These are phyloP conservation scores for Alca torda DNA, from an alignment of 2,797 vertebrate genomes.

Conservation along the genomic window DNA sequence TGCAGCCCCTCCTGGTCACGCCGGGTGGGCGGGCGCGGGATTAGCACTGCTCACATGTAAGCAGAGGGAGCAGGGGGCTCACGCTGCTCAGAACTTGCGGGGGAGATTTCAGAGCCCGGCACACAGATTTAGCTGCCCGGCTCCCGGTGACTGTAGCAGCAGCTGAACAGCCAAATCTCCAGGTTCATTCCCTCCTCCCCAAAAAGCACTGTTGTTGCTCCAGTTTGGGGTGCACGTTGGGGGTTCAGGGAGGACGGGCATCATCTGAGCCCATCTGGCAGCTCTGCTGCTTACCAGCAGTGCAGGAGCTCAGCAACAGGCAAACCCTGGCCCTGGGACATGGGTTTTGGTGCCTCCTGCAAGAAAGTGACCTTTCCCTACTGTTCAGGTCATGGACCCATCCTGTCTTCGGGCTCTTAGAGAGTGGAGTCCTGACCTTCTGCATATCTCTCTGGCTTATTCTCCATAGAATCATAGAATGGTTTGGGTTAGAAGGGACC, in stretches of 20 bases:
- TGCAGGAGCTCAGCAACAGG: not conserved
- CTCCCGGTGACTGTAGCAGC: not conserved
- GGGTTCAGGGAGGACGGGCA: not conserved
- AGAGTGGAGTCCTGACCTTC: not conserved
- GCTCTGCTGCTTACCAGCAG: accelerated
- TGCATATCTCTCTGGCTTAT: not conserved
- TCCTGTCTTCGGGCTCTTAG: not conserved
- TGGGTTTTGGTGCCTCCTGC: not conserved
- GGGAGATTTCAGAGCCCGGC: not conserved
- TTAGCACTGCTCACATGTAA: not conserved
- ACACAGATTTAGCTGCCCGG: not conserved
- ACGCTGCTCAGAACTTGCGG: not conserved
- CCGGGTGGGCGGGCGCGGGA: not conserved
- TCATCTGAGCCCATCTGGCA: not conserved
- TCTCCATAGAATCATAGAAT: not conserved
- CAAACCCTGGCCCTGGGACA: not conserved
- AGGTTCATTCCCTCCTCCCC: not conserved
- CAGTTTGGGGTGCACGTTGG: accelerated
- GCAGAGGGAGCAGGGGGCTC: not conserved
- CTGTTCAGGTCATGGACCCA: accelerated
- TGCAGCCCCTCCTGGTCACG: not conserved
- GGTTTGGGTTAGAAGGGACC: too few species aligned
- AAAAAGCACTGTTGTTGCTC: not conserved
- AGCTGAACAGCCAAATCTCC: not conserved
- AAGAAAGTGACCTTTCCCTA: not conserved